Evolutionary conservation across 2,888 invertebrate species (phyloP), one percentile per base, ranked within the genome.

Genomic region (Alloplasta piceator): DNA sequence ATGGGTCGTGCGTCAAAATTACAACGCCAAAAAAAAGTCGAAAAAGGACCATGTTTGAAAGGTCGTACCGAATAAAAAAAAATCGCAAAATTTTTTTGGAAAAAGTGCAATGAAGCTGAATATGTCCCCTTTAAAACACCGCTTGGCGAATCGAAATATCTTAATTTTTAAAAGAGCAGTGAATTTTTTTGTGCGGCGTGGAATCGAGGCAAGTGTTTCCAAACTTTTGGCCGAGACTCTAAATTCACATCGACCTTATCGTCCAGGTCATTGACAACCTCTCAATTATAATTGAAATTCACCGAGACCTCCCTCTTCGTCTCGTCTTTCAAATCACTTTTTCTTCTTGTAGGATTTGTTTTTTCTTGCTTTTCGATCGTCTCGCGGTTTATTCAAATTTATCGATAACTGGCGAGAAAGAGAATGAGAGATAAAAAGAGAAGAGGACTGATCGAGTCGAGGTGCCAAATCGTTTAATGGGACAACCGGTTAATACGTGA

Each of bases 391-490:
- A 89, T 90, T 90, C 84, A 87, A 89, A 88, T 90, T 85, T 79
- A 79, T 71, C 83, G 87, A 90, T 89, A 86, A 87, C 26, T 26
- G 38, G 56, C 12, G 55, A 38, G 82, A 43, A 81, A 56, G 61
- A 77, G 55, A 55, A 26, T 14, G 56, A 67, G 76, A 43, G 50
- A 68, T 56, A 55, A 77, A 60, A 56, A 70, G 63, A 74, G 79
- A 80, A 26, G 55, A 70, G 80, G 70, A 67, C 74, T 67, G 82
- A 80, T 83, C 84, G 84, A 83, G 84, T 84, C 81, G 83, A 86
- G 88, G 87, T 86, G 89, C 89, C 89, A 86, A 87, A 89, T 86
- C 89, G 89, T 89, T 89, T 89, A 89, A 89, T 89, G 89, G 89
- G 85, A 87, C 89, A 88, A 86, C 85, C 88, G 86, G 90, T 90